These are phyloP conservation scores for Mechanitis mazaeus DNA, from an alignment of 2,888 invertebrate species.

Conservation along the genomic window DNA sequence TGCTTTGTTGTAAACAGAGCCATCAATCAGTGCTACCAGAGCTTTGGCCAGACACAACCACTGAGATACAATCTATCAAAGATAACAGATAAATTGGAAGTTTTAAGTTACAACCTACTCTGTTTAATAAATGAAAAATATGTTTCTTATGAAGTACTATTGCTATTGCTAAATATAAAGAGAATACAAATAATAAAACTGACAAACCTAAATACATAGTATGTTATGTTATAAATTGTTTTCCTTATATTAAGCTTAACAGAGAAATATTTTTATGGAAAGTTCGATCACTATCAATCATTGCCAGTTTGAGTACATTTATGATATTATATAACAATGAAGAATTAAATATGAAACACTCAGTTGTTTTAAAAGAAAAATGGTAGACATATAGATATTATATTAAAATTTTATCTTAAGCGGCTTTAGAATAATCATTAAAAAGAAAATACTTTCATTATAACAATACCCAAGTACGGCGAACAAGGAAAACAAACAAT, in stretches of 20 bases:
- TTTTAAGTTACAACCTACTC: no score
- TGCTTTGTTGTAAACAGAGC: constrained; percentile 58
- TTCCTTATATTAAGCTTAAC: no score
- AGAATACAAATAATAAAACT: no score
- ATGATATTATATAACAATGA: no score
- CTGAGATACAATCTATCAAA: constrained; percentile 8
- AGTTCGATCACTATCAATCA: constrained; percentile 30
- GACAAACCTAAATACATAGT: no score
- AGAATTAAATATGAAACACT: neutral
- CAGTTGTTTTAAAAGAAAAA: neutral
- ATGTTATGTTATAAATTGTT: no score
- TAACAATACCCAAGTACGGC: neutral
- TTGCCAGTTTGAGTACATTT: constrained; percentile 25
- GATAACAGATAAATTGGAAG: neutral
- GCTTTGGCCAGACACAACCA: constrained; percentile 40
- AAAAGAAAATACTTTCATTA: constrained; percentile 1
- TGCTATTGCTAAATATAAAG: no score
- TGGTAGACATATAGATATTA: neutral
- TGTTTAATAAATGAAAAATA: no score
- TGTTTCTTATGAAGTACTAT: no score
- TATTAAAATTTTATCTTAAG: neutral
- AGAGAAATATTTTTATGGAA: constrained; percentile 4
- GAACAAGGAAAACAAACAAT: constrained; percentile 4
- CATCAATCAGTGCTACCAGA: constrained; percentile 57
- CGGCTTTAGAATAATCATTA: neutral